Evolutionary conservation across 2,113 vertebrate genomes (phyloP).

Genomic region (Phoxinus phoxinus): DNA sequence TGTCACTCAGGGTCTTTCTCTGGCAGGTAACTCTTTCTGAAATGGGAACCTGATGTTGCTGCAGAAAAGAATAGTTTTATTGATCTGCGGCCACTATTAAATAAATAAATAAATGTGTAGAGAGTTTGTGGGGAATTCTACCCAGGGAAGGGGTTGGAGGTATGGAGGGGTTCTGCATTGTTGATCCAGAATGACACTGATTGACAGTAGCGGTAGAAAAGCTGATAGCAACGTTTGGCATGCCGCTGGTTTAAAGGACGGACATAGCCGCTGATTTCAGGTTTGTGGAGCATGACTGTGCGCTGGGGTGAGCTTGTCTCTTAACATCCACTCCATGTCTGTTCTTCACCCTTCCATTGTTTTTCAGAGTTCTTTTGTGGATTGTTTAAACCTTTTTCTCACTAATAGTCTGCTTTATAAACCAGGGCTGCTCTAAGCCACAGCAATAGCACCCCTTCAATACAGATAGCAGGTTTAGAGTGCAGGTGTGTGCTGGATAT

Average conservation of each 20-base stretch:
- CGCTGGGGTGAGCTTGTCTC: background rate
- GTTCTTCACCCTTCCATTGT: background rate
- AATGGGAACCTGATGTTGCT: slow-evolving; percentile 51
- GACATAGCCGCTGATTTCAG: slow-evolving; percentile 77
- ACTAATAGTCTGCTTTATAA: slow-evolving; percentile 27
- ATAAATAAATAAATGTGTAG: slow-evolving; percentile 73
- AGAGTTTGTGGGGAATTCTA: slow-evolving; percentile 47
- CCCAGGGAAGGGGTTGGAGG: slow-evolving; percentile 64
- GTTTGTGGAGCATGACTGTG: slow-evolving; percentile 78
- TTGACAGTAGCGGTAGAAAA: slow-evolving; percentile 82
- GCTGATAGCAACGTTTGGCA: slow-evolving; percentile 82
- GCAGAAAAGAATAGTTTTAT: slow-evolving; percentile 72
- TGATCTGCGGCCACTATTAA: slow-evolving; percentile 72
- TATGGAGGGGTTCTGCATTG: slow-evolving; percentile 79
- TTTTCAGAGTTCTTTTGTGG: background rate
- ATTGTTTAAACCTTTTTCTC: slow-evolving; percentile 27
- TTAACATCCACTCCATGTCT: background rate
- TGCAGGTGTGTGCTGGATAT: slow-evolving; percentile 37
- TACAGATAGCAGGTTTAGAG: slow-evolving; percentile 45
- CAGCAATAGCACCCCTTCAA: slow-evolving; percentile 32
- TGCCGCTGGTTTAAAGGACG: slow-evolving; percentile 78
- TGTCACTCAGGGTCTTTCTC: slow-evolving; percentile 67
- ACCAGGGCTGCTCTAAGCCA: slow-evolving; percentile 32
- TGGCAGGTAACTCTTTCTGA: slow-evolving; percentile 62
- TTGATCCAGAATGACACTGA: slow-evolving; percentile 84